Evolutionary conservation across 35 echinoderm and acorn worm genomes (phyloP).

Genomic region (Ophiothrix spiculata): DNA sequence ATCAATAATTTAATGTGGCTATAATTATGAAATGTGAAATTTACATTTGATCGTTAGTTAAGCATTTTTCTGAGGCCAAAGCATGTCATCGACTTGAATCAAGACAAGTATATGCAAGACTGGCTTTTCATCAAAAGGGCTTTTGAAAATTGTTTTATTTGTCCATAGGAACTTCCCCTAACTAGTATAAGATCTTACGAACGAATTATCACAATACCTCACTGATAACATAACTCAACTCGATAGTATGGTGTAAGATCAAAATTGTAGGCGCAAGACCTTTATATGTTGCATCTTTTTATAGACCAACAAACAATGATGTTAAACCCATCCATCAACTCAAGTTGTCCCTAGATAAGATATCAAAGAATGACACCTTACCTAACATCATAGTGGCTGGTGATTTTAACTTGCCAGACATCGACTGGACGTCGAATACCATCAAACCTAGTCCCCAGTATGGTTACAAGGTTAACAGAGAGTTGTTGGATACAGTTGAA

Average conservation of each 20-base stretch:
- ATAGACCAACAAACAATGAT: neutral
- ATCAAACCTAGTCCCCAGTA: slow-evolving; percentile 23
- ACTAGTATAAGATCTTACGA: no score
- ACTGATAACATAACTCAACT: no score
- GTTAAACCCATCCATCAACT: neutral
- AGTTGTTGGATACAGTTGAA: slow-evolving; percentile 43
- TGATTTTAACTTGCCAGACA: slow-evolving; percentile 66
- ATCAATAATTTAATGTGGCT: no score
- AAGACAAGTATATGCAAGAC: no score
- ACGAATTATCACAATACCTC: no score
- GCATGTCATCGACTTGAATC: no score
- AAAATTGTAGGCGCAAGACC: neutral
- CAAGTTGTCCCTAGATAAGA: neutral
- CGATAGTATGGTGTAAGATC: neutral
- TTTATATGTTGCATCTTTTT: neutral
- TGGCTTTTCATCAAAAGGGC: no score
- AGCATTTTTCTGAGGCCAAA: no score
- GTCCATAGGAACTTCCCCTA: no score
- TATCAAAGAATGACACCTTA: neutral
- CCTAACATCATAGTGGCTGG: slow-evolving; percentile 23
- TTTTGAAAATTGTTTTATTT: no score
- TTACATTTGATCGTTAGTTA: no score
- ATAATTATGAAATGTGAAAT: no score
- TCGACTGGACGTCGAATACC: slow-evolving; percentile 25
- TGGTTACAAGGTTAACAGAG: slow-evolving; percentile 31